Evolutionary conservation across 1,140 invertebrate genomes (phyloP).

Genomic region (Zaprionus inermis): DNA sequence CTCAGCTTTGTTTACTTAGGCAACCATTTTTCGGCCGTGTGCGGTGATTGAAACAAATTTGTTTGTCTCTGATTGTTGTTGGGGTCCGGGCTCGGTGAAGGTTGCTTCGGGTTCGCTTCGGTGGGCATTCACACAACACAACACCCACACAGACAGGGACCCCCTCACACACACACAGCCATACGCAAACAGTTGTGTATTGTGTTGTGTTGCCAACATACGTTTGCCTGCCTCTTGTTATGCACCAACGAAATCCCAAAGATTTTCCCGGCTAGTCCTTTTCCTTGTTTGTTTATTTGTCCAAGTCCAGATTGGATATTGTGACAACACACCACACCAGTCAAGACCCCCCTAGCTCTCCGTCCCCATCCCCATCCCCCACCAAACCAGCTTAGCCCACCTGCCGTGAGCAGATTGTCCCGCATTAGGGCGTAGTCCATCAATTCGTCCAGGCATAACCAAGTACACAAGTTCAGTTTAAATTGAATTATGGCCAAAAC

Average conservation of each 20-base stretch:
- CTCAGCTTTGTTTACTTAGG: conserved; percentile 42
- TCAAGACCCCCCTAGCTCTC: background rate
- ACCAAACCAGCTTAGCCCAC: background rate
- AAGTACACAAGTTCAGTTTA: conserved; percentile 7
- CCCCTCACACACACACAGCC: background rate
- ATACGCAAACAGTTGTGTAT: background rate
- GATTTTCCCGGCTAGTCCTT: conserved; percentile 34
- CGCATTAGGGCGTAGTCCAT: conserved; percentile 24
- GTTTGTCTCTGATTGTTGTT: conserved; percentile 48
- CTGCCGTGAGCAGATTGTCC: conserved; percentile 28
- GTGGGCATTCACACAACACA: conserved; percentile 10
- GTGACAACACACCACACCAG: conserved; percentile 41
- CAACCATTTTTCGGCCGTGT: conserved; percentile 54
- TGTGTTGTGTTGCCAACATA: conserved; percentile 15
- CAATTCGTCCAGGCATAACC: background rate
- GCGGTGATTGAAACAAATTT: conserved; percentile 66
- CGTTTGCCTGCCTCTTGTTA: conserved; percentile 28
- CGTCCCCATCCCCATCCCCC: background rate
- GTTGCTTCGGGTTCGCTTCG: conserved; percentile 9
- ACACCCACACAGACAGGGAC: background rate
- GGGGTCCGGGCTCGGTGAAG: background rate
- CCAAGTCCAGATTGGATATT: conserved; percentile 48
- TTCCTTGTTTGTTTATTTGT: conserved; percentile 48
- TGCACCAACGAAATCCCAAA: conserved; percentile 35
- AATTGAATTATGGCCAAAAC: conserved; percentile 7